Conservation (phyloP, 2,888 invertebrate genomes). For the Priocnemis perturbator region DNA sequence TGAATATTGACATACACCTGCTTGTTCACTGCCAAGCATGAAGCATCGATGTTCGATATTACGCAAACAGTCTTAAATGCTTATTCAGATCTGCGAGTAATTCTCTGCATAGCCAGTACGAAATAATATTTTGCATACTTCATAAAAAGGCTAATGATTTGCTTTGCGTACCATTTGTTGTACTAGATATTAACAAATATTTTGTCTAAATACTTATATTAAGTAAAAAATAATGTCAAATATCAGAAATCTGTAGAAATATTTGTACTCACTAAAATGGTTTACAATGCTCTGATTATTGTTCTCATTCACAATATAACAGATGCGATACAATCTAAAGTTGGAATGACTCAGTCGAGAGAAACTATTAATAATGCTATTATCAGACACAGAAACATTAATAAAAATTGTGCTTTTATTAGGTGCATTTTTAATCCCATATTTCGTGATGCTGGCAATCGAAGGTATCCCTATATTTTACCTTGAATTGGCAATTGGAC, state of each 20-base stretch:
- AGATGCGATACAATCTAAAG: no score
- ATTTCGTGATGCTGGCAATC: slow-evolving; percentile 94
- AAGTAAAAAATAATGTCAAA: no score
- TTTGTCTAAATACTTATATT: no score
- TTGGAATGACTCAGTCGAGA: no score
- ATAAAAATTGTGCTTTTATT: slow-evolving; percentile 40
- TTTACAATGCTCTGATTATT: no score
- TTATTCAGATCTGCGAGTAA: not conserved
- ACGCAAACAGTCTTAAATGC: not conserved
- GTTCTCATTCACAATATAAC: not conserved
- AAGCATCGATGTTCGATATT: not conserved
- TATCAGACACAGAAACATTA: no score
- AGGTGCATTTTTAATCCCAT: slow-evolving; percentile 97
- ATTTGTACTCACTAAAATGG: no score
- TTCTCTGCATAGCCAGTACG: not conserved
- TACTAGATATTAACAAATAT: no score
- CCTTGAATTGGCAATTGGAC: slow-evolving; percentile 95
- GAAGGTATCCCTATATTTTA: slow-evolving; percentile 98
- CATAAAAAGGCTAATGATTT: no score
- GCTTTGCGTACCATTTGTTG: not conserved
- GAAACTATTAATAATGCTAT: no score
- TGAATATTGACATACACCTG: not conserved
- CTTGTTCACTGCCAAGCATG: not conserved
- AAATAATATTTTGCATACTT: not conserved
- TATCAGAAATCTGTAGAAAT: no score